Evolutionary conservation across 1,140 invertebrate genomes (phyloP), one percentile per base, ranked within the genome.

Genomic region (Eueides isabella): DNA sequence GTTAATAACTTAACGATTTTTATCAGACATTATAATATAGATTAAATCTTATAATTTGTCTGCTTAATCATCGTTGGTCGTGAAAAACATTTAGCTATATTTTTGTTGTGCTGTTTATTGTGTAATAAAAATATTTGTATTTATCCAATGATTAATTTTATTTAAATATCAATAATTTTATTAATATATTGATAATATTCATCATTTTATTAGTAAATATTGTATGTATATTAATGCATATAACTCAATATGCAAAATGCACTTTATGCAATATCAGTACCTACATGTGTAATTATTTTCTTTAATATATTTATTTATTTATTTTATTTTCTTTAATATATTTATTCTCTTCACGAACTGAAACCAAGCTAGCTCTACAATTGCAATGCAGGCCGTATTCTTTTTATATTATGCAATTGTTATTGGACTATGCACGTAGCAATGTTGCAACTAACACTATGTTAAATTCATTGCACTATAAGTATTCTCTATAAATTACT

Each of bases 401-500:
- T 75, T 68, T 79, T 62, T 73, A 48, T 11, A 55, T 35, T 64
- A 72, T 72, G 74, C 77, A 72, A 55, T 72, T 26, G 14, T 72
- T 74, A 65, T 64, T 75, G 71, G 69, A 67, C 78, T 68, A 72
- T 72, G 72, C 63, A 67, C 38, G 68, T 74, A 74, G 74, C 70
- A 71, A 44, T 38, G 33, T 77, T 38, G 35, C 35, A 38, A 38
- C 35, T 38, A 69, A 77, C 68, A 72, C 70, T 64, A 66, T 38
- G 23, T 71, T 68, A 71, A 71, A 74, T 74, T 65, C 64, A 61
- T 72, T 74, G 26, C 62, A 61, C 67, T 70, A 65, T 28, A 73
- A 73, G 71, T 78, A 70, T 67, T 74, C 63, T 44, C 65, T 68
- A 68, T 71, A 74, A 71, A 71, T 77, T 77, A 77, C 55, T 62